A percentile compares a stretch with the other conserved stretches of the same genome.
Evolutionary conservation across 2,888 invertebrate species (phyloP).

Genomic region (Drosophila nr. fundita): DNA sequence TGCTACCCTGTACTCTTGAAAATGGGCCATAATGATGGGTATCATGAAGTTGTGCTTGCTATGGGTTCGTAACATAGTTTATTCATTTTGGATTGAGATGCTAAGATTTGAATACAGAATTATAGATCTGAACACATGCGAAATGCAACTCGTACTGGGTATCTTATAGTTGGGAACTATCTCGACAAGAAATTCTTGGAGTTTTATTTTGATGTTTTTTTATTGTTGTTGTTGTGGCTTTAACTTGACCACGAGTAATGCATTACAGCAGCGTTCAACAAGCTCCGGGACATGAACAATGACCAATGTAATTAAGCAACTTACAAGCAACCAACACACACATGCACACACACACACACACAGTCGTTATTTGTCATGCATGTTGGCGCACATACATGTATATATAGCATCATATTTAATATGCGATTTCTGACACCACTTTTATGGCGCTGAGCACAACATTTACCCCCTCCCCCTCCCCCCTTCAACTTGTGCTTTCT

Average conservation of each 20-base stretch:
- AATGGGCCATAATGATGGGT: not conserved
- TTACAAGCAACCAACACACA: slow-evolving; percentile 68
- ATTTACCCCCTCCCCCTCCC: not conserved
- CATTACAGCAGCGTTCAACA: slow-evolving; percentile 69
- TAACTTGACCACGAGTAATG: slow-evolving; percentile 68
- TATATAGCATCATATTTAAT: slow-evolving; percentile 69
- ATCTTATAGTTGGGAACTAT: not conserved
- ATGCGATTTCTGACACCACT: slow-evolving; percentile 74
- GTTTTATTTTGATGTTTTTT: slow-evolving; percentile 2
- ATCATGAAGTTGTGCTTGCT: not conserved
- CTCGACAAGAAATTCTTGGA: not conserved
- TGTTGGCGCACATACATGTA: slow-evolving; percentile 17
- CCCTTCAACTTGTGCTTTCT: not conserved
- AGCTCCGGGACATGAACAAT: slow-evolving; percentile 52
- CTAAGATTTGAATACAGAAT: not conserved
- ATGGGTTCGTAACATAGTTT: not conserved
- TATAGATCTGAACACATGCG: not conserved
- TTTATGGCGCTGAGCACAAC: slow-evolving; percentile 40
- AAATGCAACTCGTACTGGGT: not conserved
- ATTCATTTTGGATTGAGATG: not conserved
- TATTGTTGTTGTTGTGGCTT: slow-evolving; percentile 38
- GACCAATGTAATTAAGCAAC: slow-evolving; percentile 74
- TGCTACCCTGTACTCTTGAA: not conserved
- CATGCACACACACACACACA: slow-evolving; percentile 22
- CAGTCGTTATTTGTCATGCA: slow-evolving; percentile 59